Base-by-base conservation (phyloP, 2,797 vertebrate species). In the Mormyrus hasselquistii region DNA sequence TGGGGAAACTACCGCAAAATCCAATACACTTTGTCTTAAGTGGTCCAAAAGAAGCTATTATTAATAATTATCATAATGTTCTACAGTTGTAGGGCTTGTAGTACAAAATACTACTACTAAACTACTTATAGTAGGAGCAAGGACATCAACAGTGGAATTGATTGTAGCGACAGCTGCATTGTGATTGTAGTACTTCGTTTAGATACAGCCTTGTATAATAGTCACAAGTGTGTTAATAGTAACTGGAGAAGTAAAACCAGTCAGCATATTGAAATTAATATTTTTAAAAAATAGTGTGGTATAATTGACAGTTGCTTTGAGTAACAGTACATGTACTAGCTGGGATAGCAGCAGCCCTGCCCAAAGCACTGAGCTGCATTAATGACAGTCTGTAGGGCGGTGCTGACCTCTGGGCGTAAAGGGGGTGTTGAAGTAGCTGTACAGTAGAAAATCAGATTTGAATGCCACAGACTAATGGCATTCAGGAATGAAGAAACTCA, bases 381-480 rank as follows among this genome's bases (percentile, higher is more conserved):
- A 38, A 14, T 0, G 29, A 16, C 12, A 73, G 65, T 73, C 65
- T 65, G 29, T 16, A 16, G 29, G 65, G 34, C 2, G 34, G 65
- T 16, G 34, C 34, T 38, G 34, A 76, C 34, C 69, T 41, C 69
- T 16, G 14, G 34, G 14, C 0, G 34, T 41, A 38, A 76, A 76
- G 34, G 76, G 76, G 41, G 8, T 22, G 76, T 47, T n/a, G 16
- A 14, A 19, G 76, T 82, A 47, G 38, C 41, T 22, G 41, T 82
- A 47, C 76, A 82, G 76, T 82, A 82, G 76, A 19, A 82, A 82
- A 82, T 44, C 76, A 22, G 76, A 82, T 82, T 82, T 82, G 76
- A 82, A 82, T 9, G 41, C 19, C 76, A 47, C 41, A 82, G 41
- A 82, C 76, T n/a, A 82, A 76, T 76, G 34, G 34, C 14, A 41